Conservation (phyloP, 1,140 invertebrate species). For the Bathynomus jamesi region DNA sequence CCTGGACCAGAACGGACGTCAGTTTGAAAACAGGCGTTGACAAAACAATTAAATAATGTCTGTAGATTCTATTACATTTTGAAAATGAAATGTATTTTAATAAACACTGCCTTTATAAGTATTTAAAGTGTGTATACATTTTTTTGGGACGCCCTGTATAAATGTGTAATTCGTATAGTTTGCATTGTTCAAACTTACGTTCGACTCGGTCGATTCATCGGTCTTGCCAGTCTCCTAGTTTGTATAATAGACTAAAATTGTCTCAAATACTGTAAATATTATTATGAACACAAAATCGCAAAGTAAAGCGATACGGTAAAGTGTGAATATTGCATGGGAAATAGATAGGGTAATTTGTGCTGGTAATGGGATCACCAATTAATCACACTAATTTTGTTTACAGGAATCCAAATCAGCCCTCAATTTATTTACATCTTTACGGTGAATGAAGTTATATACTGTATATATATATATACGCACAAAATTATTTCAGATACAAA, state of each 20-base stretch:
- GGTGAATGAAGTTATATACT: constrained; percentile 43
- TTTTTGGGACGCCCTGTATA: too few relatives aligned
- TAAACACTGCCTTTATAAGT: too few relatives aligned
- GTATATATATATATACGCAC: too few relatives aligned
- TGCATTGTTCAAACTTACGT: neutral
- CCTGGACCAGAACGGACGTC: too few relatives aligned
- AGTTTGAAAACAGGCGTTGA: too few relatives aligned
- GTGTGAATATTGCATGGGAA: neutral
- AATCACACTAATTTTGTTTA: constrained; percentile 37
- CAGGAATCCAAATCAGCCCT: constrained; percentile 92
- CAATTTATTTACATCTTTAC: constrained; percentile 87
- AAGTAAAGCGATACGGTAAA: neutral
- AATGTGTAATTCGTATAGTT: too few relatives aligned
- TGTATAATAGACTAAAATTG: neutral
- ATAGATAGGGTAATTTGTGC: neutral
- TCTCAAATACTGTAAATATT: neutral
- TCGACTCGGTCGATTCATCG: neutral
- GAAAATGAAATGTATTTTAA: too few relatives aligned
- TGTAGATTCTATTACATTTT: too few relatives aligned
- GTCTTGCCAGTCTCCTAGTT: neutral
- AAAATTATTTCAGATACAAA: too few relatives aligned
- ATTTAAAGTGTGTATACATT: too few relatives aligned
- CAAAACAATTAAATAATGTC: too few relatives aligned
- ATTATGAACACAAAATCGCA: neutral
- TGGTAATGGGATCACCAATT: neutral